Evolutionary conservation across 2,888 invertebrate genomes (phyloP), one percentile per base, ranked within the genome.

Genomic region (Drosophila nr. medialis): DNA sequence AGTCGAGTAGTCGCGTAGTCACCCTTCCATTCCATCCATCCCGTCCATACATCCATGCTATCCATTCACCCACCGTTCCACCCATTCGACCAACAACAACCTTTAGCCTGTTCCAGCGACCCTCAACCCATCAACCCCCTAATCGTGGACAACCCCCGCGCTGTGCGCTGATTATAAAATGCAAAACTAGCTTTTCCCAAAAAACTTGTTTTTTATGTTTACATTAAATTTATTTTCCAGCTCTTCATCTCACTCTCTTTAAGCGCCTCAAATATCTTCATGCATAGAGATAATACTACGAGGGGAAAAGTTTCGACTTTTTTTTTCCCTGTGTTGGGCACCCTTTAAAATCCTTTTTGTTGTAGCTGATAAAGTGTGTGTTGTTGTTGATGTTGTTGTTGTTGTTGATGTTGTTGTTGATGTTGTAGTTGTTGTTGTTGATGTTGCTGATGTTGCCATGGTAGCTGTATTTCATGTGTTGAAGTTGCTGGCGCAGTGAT

Each of bases 201-300:
- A 70, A 67, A 88, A 79, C 78, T 83, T 78, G 89, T 72, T 85
- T 86, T 86, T 86, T 86, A 86, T 85, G 86, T 85, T 85, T 83
- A 81, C 81, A 86, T 89, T 85, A 86, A 79, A 89, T 77, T 77
- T 77, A 54, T 63, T 73, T 75, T 70, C 27, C 34, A 34, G 24
- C 36, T 15, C 11, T 38, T 13, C 45, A 24, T 30, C 6, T 49
- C n/a, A 1, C 29, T 36, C 34, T 30, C 51, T 40, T 15, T n/a
- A 40, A 64, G 49, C 24, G 62, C 66, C 49, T 30, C 61, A 75
- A 68, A 75, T 71, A 74, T 72, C 49, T 64, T 67, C 66, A 65
- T 73, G 60, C 60, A 63, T 55, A 61, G 34, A 69, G 60, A 78
- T 78, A 76, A 80, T 75, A 71, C 63, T 49, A 24, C 67, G 53